A percentile compares a stretch with the other conserved stretches of the same genome.
phyloP scores from a whole-genome alignment of 2,797 vertebrate species.

The Halcyon chelicuti region DNA sequence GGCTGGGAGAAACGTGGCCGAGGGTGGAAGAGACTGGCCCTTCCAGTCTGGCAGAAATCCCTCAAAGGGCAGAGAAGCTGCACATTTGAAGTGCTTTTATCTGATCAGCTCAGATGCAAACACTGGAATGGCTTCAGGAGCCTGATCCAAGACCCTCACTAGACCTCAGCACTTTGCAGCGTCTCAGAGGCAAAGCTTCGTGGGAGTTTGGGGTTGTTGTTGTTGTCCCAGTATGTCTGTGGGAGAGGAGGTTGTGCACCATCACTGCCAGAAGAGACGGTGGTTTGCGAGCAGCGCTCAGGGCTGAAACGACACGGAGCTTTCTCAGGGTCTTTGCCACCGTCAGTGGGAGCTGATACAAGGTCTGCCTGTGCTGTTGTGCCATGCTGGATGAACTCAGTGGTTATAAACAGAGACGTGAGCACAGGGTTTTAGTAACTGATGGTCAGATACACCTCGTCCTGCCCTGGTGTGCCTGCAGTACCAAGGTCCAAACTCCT shows the following conservation, averaged over 20 bases:
- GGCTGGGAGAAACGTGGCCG: background rate
- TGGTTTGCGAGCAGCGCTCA: background rate
- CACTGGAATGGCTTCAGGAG: background rate
- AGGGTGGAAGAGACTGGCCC: background rate
- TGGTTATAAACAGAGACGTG: accelerated
- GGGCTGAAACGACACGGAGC: accelerated
- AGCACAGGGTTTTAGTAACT: background rate
- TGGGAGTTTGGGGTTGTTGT: background rate
- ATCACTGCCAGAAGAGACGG: background rate
- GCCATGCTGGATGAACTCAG: background rate
- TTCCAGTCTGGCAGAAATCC: background rate
- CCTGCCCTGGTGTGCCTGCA: background rate
- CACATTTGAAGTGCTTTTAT: background rate
- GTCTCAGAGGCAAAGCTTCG: accelerated
- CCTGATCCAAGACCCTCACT: background rate
- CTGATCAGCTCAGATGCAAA: background rate
- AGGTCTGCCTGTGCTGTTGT: background rate
- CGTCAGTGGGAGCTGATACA: accelerated
- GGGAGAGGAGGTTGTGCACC: background rate
- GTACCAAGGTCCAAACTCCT: background rate
- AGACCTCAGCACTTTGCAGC: background rate
- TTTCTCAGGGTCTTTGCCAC: background rate
- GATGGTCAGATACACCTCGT: accelerated
- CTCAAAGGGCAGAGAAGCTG: background rate
- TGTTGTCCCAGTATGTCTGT: background rate